phyloP scores from a whole-genome alignment of 2,888 invertebrate species.

The Operophtera brumata region DNA sequence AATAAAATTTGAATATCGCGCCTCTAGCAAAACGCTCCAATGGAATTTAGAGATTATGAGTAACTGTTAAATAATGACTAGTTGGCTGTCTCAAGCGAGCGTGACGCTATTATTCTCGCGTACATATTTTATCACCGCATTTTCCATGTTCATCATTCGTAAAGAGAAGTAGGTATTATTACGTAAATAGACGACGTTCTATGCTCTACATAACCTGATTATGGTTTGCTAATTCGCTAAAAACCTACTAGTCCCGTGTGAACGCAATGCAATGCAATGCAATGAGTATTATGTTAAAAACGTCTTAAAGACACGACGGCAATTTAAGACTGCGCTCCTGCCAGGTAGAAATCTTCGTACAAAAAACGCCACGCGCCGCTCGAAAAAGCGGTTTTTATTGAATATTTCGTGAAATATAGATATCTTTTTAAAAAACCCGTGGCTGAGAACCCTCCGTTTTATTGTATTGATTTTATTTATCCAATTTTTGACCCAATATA shows the following conservation, averaged over 20 bases:
- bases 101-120: conserved; percentile 34
- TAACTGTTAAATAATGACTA: conserved; percentile 31
- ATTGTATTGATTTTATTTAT: too few relatives aligned
- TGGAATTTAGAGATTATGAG: conserved; percentile 30
- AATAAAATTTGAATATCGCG: too few relatives aligned
- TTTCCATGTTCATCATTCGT: conserved; percentile 39
- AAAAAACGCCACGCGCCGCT: too few relatives aligned
- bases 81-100: conserved; percentile 33
- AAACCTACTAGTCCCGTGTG: conserved; percentile 44
- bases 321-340: too few relatives aligned
- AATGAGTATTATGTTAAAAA: conserved; percentile 16
- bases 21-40: too few relatives aligned
- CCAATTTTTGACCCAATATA: too few relatives aligned
- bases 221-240: conserved; percentile 44
- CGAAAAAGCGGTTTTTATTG: too few relatives aligned
- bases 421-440: too few relatives aligned
- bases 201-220: conserved; percentile 55
- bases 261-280: conserved; percentile 29
- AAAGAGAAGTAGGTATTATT: conserved; percentile 45
- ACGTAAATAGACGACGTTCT: conserved; percentile 48
- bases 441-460: too few relatives aligned
- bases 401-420: too few relatives aligned
- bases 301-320: conserved; percentile 3
- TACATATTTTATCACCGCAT: conserved; percentile 25
- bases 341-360: too few relatives aligned